Base-by-base conservation (phyloP, 2,113 vertebrate genomes). In the Hyperoodon ampullatus region DNA sequence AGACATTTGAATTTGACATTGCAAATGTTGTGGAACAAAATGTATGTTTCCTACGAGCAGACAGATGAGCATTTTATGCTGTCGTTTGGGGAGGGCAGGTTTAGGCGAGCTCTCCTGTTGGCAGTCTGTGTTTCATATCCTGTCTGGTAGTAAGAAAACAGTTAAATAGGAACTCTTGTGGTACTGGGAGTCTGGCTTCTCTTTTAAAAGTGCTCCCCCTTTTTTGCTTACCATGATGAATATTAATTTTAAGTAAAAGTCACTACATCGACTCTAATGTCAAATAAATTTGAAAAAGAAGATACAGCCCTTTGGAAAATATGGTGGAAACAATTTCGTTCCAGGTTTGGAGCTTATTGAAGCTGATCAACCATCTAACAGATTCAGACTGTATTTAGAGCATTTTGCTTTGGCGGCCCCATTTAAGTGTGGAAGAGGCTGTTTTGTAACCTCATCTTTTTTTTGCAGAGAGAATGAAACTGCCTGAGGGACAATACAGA, bases 221-320 rank as follows among this genome's bases (percentile, higher is more conserved):
- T 47, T n/a, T 82, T 86, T 94, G 77, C 71, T 91, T 93, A 42
- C 21, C 24, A 55, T 66, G 60, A 47, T 95, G 35, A 63, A 85
- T 88, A 95, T 95, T 88, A 87, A 91, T 82, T 97, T 96, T 19
- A 74, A 94, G 21, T 70, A 61, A 88, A 66, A 68, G 66, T 65
- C 6, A 55, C 13, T 82, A 28, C 15, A 44, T 83, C 39, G 96
- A 89, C 28, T 81, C 93, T n/a, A 86, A 66, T 75, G 26, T 91
- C 65, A 93, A 81, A 96, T 88, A 86, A 53, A 90, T 63, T 87
- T 96, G 65, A 75, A 87, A 92, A 91, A 93, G 50, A 86, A 60
- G 60, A 87, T 58, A 14, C 30, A 80, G 44, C 26, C 30, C 77
- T 2, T 77, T 93, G 72, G 89, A 66, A 86, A 95, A 78, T n/a